Evolutionary conservation across 2,888 invertebrate genomes (phyloP).

Genomic region (Morpho deidamia): DNA sequence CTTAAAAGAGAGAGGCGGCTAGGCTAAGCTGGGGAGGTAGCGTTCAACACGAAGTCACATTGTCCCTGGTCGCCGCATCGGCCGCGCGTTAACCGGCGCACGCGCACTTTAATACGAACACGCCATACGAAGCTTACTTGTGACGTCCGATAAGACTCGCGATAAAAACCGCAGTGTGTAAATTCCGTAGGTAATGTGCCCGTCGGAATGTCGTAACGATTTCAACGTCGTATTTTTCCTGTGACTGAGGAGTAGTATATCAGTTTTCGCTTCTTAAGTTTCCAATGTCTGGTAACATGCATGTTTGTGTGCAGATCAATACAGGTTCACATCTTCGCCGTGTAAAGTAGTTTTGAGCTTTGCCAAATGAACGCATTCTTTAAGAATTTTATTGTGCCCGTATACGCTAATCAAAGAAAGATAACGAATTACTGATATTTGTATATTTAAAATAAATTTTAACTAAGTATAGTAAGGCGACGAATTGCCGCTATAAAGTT

Average conservation of each 20-base stretch:
- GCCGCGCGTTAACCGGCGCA: constrained; percentile 63
- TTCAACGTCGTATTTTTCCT: constrained; percentile 28
- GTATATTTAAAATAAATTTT: no score
- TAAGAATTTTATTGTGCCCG: not conserved
- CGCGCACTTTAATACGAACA: constrained; percentile 34
- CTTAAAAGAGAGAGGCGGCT: constrained; percentile 75
- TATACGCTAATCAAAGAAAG: no score
- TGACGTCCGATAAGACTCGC: constrained; percentile 25
- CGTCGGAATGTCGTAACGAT: constrained; percentile 37
- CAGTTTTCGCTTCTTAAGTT: constrained; percentile 17
- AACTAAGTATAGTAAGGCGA: no score
- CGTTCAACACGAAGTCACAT: constrained; percentile 56
- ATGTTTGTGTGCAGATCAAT: constrained; percentile 1
- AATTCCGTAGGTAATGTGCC: constrained; percentile 37
- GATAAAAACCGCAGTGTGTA: constrained; percentile 34
- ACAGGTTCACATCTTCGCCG: not conserved
- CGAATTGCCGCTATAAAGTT: no score
- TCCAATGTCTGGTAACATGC: constrained; percentile 5
- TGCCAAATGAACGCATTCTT: not conserved
- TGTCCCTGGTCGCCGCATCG: constrained; percentile 68
- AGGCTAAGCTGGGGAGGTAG: constrained; percentile 62
- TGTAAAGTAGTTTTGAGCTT: not conserved
- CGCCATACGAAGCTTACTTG: constrained; percentile 18
- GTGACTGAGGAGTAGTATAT: constrained; percentile 17
- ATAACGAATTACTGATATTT: no score